Base-by-base conservation (phyloP, 2,113 vertebrate genomes). In the Centropristis striata region DNA sequence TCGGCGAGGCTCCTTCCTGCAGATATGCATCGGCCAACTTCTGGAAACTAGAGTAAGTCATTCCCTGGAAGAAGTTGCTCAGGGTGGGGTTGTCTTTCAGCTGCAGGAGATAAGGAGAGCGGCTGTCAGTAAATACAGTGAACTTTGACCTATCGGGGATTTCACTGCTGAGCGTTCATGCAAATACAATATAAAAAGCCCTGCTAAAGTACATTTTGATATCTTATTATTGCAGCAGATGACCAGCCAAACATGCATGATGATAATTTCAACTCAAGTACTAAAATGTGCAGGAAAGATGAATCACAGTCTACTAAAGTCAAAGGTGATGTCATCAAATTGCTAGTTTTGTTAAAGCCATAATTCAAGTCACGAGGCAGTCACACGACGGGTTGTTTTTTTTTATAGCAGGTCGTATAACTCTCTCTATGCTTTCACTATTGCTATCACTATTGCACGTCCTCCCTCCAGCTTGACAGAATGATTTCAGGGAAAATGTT, bases 21-120 rank as follows among this genome's bases (percentile, higher is more conserved):
- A 94, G 84, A 0, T 97, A 96, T 21, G 87, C 93, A 3, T 97
- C 95, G 0, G 94, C 95, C 87, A 99, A 51, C 85, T 84, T 92
- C 90, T 94, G 94, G 93, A 99, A 97, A 79, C 95, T 95, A 27
- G 92, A 84, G 4, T 97, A 97, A 1, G 96, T 92, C 82, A 98
- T 90, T 57, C 88, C 44, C 0, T 93, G 90, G 83, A 97, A 96
- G 85, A 95, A 96, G 1, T 1, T 78, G 70, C 5, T 90, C 10
- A 98, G 86, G 27, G 72, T 86, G 0, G 89, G 77, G 1, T 96
- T 95, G 37, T 95, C 92, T 75, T 90, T 93, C 66, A 98, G 89
- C 98, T 99, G 89, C 0, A 82, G 59, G 1, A 21, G 71, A 79
- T 25, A 67, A 65, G 1, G n/a, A 53, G 37, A 55, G 65, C 0